Base-by-base conservation (phyloP, 2,113 vertebrate species). In the Nymphicus hollandicus region DNA sequence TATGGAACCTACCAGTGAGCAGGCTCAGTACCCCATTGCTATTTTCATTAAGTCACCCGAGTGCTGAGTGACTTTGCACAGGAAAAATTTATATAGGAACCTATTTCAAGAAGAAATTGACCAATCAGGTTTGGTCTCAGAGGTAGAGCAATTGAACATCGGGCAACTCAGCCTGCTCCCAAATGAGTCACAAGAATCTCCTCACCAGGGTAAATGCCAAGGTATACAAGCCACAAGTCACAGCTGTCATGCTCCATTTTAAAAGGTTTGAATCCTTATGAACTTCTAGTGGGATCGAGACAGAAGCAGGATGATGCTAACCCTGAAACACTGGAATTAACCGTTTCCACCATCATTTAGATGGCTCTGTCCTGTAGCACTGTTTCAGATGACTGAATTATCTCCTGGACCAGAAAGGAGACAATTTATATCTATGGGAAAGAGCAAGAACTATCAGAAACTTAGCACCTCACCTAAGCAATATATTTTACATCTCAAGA, bases 171-270 rank as follows among this genome's bases (percentile, higher is more conserved):
- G 35, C 52, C 61, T 64, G 12, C 33, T 74, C 69, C 58, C 43
- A 78, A 64, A 77, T 69, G 61, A 95, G 66, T 92, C 81, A 95
- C 78, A 91, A 89, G 78, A 87, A 49, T 53, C 56, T 90, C 74
- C 49, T 78, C 33, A 68, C 56, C 31, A 22, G 53, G n/a, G 68
- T 74, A 78, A 95, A 65, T 47, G 66, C 60, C 89, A 94, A 86
- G 91, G 61, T 33, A 88, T 7, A 35, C 46, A 6, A 17, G 31
- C 64, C 64, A 31, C 63, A 47, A 95, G 80, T 92, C 95, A 97
- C 46, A 86, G 65, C 31, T 70, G 28, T 46, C 72, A 70, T 29
- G 20, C 46, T 68, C 37, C 3, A 2, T 70, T 90, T 73, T 33
- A 35, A 77, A 93, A 82, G 29, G 33, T 77, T 80, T 86, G 24